Evolutionary conservation across 1,140 invertebrate species (phyloP).

Genomic region (Periplaneta americana): DNA sequence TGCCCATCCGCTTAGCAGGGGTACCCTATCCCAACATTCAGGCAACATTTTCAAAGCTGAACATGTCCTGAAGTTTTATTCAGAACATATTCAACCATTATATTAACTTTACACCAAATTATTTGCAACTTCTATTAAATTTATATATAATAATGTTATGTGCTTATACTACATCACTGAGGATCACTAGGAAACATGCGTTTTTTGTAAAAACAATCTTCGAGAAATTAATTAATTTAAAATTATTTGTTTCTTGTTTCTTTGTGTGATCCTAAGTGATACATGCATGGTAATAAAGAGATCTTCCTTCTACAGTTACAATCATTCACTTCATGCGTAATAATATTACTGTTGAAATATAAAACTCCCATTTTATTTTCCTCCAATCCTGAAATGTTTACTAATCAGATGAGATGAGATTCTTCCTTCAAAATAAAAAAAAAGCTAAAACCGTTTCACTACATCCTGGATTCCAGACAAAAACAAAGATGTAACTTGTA

Average conservation of each 20-base stretch:
- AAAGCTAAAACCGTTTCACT: too few relatives aligned
- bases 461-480: too few relatives aligned
- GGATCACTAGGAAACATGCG: neutral
- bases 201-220: neutral
- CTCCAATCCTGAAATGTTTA: too few relatives aligned
- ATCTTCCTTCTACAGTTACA: neutral
- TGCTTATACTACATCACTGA: neutral
- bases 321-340: too few relatives aligned
- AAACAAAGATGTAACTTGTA: too few relatives aligned
- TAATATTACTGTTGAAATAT: too few relatives aligned
- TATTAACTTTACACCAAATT: neutral
- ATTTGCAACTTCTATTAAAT: neutral
- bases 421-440: too few relatives aligned
- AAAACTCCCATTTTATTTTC: too few relatives aligned
- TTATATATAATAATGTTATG: neutral
- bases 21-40: constrained; percentile 98
- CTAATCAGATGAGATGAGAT: too few relatives aligned
- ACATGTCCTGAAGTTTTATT: neutral
- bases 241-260: neutral
- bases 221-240: neutral
- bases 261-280: neutral
- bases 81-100: neutral
- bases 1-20: constrained; percentile 55
- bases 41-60: constrained; percentile 49
- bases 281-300: neutral